Evolutionary conservation across 30 jellyfish, hydroid and myxozoan species (phyloP).

Genomic region (Turritopsis rubra): DNA sequence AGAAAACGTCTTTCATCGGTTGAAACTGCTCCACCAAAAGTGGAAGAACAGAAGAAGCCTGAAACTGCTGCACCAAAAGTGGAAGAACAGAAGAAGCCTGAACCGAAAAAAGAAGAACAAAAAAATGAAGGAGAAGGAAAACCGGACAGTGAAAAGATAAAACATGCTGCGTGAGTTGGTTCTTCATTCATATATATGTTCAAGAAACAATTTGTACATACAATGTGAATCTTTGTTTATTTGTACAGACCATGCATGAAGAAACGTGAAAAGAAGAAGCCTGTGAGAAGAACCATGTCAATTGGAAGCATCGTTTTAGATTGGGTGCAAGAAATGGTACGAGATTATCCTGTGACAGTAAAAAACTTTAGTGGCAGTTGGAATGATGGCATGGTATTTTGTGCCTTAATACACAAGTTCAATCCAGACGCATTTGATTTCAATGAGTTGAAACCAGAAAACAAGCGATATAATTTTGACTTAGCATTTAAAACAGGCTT

Average conservation of each 20-base stretch:
- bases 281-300: constrained; percentile 69
- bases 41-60: constrained; percentile 2
- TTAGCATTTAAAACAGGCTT: constrained; percentile 83
- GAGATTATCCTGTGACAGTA: constrained; percentile 75
- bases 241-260: constrained; percentile 75
- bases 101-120: constrained; percentile 38
- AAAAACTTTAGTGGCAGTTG: constrained; percentile 81
- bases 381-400: constrained; percentile 86
- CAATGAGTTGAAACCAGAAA: constrained; percentile 41
- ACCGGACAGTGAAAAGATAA: constrained; percentile 37
- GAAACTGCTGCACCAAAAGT: constrained; percentile 2
- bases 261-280: constrained; percentile 71
- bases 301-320: constrained; percentile 83
- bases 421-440: constrained; percentile 76
- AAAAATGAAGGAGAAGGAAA: not conserved
- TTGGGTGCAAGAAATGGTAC: constrained; percentile 95
- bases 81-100: constrained; percentile 34
- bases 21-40: constrained; percentile 45
- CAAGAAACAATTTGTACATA: too few species aligned
- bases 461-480: constrained; percentile 56
- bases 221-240: not conserved
- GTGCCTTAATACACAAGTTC: constrained; percentile 81
- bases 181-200: not conserved
- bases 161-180: constrained; percentile 72
- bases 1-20: constrained; percentile 46